Base-by-base conservation (phyloP, 2,797 vertebrate species). In the Poecilia gillii region DNA sequence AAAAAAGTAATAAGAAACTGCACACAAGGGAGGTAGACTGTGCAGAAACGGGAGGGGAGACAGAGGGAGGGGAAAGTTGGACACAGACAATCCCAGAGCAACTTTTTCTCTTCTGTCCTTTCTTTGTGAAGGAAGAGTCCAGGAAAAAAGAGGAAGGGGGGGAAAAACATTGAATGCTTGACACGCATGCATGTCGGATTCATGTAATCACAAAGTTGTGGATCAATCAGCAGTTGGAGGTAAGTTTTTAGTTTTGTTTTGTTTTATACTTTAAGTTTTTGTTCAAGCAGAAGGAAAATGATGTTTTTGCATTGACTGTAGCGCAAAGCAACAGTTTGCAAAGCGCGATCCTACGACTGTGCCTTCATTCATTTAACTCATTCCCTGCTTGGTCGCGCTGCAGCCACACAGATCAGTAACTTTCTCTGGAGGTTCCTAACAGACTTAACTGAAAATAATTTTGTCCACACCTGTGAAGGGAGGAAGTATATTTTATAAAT, bases 211-310 rank as follows among this genome's bases (percentile, higher is more conserved):
- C 85, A 86, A 78, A 78, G 80, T 70, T 80, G 82, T 80, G 91
- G 93, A 95, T 79, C 83, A 77, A 87, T 91, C 90, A 78, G 57
- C 83, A 87, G 59, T 31, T 92, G 80, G 93, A 96, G 95, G 96
- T 96, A 95, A 72, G 46, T n/a, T 73, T 85, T 20, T 45, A 13
- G 43, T 45, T 45, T 18, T 49, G 14, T 16, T 16, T 43, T 68
- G 6, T 5, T 4, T 16, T 47, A 5, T 66, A 8, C 14, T 70
- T 81, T 80, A 36, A 73, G 46, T 77, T 78, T 71, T 18, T 0
- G 53, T 43, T 76, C 55, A 25, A 6, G 4, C 13, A 12, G 9
- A 39, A 45, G 47, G 46, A 36, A 51, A 51, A 23, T 2, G 12
- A 23, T 2, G 12, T 70, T 7, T 6, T 45, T n/a, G 41, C 68